Percentiles rank a stretch among this genome's conserved stretches.
Conservation (phyloP, 2,113 vertebrate genomes). For the Lampris megalopsis region DNA sequence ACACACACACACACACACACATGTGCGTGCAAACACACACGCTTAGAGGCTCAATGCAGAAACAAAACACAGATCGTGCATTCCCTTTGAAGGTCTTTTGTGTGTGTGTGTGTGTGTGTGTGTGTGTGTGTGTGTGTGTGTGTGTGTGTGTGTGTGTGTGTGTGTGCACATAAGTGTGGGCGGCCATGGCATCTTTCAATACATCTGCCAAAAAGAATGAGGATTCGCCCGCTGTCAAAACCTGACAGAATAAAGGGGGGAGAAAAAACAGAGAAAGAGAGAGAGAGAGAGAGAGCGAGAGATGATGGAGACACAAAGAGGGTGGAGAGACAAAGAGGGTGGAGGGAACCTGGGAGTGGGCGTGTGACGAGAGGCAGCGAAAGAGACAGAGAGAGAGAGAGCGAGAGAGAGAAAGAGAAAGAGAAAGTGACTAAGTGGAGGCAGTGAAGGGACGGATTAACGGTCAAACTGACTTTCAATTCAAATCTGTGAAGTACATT, state of each 20-base stretch:
- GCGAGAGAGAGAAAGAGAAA: slow-evolving; percentile 17
- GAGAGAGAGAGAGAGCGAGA: slow-evolving; percentile 36
- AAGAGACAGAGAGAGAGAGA: slow-evolving; percentile 26
- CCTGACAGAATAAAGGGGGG: slow-evolving; percentile 9
- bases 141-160: background rate
- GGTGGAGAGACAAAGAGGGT: background rate
- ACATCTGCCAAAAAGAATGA: background rate
- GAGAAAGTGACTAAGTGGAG: background rate
- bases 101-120: slow-evolving; percentile 17
- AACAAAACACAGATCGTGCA: slow-evolving; percentile 47
- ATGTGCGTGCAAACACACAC: slow-evolving; percentile 30
- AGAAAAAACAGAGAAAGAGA: slow-evolving; percentile 18
- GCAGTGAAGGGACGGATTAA: too few relatives aligned
- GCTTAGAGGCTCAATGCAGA: slow-evolving; percentile 29
- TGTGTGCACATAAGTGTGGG: background rate
- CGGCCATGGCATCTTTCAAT: slow-evolving; percentile 49
- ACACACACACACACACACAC: background rate
- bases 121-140: background rate
- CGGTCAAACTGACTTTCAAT: too few relatives aligned
- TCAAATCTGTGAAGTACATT: background rate
- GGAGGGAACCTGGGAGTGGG: too few relatives aligned
- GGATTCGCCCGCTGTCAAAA: slow-evolving; percentile 59
- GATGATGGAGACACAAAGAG: slow-evolving; percentile 13
- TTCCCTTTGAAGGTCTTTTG: slow-evolving; percentile 60
- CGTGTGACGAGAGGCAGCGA: background rate